A percentile compares a stretch with the other conserved stretches of the same genome.
Conservation (phyloP, 2,797 vertebrate genomes). For the Helarctos malayanus region DNA sequence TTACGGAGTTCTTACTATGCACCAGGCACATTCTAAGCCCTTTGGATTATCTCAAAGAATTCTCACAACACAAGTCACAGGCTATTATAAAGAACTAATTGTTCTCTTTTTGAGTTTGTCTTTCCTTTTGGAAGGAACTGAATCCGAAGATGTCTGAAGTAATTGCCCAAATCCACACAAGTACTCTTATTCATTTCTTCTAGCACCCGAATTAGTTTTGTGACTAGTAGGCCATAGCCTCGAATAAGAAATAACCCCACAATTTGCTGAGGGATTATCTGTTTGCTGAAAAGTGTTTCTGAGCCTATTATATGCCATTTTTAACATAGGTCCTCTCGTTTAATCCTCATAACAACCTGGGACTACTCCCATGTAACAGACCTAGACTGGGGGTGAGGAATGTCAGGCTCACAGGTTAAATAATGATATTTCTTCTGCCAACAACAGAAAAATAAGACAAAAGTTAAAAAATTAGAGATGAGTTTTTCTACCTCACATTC, state of each 20-base stretch:
- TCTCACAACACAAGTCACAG: not conserved
- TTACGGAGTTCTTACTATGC: not conserved
- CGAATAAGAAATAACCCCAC: slow-evolving; percentile 26
- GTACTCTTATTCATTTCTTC: not conserved
- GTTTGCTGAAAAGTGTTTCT: not conserved
- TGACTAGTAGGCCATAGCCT: not conserved
- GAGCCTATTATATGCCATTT: not conserved
- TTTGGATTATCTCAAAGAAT: slow-evolving; percentile 39
- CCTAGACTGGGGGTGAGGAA: not conserved
- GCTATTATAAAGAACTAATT: not conserved
- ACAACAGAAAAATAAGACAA: slow-evolving; percentile 62
- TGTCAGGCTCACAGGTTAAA: not conserved
- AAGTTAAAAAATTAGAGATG: not conserved
- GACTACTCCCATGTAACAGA: not conserved
- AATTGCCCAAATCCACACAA: not conserved
- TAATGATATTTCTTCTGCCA: not conserved
- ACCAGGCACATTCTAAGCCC: not conserved
- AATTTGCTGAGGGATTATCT: not conserved
- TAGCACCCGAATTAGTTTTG: not conserved
- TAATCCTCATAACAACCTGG: not conserved
- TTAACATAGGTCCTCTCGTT: slow-evolving; percentile 9
- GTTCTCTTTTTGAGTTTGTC: slow-evolving; percentile 37
- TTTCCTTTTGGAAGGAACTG: slow-evolving; percentile 8
- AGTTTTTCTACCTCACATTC: not conserved
- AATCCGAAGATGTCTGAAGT: slow-evolving; percentile 7